Evolutionary conservation across 2,797 vertebrate species (phyloP), one percentile per base, ranked within the genome.

Genomic region (Brachymystax lenok): DNA sequence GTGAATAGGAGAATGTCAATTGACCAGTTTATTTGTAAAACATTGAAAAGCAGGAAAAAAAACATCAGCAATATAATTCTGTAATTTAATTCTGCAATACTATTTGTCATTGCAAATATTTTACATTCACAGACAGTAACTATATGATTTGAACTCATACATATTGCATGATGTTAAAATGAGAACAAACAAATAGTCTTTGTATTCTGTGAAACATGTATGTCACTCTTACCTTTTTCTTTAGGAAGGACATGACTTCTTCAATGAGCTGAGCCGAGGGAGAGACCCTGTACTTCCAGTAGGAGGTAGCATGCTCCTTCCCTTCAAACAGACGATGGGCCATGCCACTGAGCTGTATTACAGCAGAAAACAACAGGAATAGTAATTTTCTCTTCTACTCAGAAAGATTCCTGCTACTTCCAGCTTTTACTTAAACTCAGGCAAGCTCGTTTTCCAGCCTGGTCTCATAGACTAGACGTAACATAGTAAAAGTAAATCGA

Each of bases 261-360:
- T 86, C 80, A 33, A 92, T 85, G 4, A 96, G 88, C n/a, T 93
- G 87, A 56, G 92, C 70, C 4, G 95, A 89, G 0, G 95, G 95
- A 0, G 90, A 87, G 74, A 95, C 83, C 74, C 96, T 85, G 83
- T 94, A 95, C 70, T 92, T 95, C 89, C 92, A 92, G 77, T 96
- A 96, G 24, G 85, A 70, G 0, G 88, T 88, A 0, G 94, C 94
- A 0, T 96, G 94, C 1, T 89, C 79, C 52, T 77, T 92, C 2
- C 87, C 94, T 80, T 96, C 94, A 52, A 94, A 96, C 84, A 95
- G 84, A 46, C 92, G 92, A 16, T 88, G 51, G 70, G 94, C 75
- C 95, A 96, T 95, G 16, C 40, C 10, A 46, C 72, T 33, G 10
- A 24, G 24, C 28, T 28, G 12, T 7, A 27, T 12, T 66, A 59